phyloP scores from a whole-genome alignment of 2,888 invertebrate species.

The Drosophila nigritarsus region DNA sequence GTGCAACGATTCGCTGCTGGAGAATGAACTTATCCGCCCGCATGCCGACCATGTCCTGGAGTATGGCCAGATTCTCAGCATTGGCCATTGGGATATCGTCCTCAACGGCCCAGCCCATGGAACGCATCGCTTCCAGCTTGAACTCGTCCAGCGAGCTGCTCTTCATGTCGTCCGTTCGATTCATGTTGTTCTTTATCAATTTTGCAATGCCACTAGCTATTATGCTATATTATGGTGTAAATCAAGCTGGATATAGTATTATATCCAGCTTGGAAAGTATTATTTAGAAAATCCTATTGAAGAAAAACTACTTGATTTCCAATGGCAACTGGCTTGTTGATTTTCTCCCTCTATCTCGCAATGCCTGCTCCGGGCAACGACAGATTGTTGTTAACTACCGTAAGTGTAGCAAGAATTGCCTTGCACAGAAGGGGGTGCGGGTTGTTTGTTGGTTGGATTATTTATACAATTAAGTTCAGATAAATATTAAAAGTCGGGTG shows the following conservation, averaged over 20 bases:
- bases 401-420: not conserved
- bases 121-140: conserved; percentile 76
- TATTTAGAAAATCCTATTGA: conserved; percentile 14
- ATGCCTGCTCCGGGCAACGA: conserved; percentile 26
- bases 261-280: conserved; percentile 7
- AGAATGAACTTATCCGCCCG: conserved; percentile 86
- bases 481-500: not conserved
- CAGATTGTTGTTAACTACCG: conserved; percentile 2
- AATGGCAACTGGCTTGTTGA: conserved; percentile 40
- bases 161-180: conserved; percentile 71
- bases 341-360: conserved; percentile 3
- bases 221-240: conserved; percentile 1
- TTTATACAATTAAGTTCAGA: not conserved
- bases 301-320: conserved; percentile 30
- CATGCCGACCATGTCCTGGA: conserved; percentile 85
- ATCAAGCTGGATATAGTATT: conserved; percentile 2
- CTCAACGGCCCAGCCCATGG: conserved; percentile 86
- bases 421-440: not conserved
- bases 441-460: not conserved
- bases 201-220: not conserved
- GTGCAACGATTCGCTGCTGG: conserved; percentile 85
- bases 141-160: conserved; percentile 65
- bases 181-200: conserved; percentile 39
- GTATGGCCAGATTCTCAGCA: conserved; percentile 87
- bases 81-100: conserved; percentile 93